Evolutionary conservation across 2,113 vertebrate species (phyloP).

Genomic region (human): DNA sequence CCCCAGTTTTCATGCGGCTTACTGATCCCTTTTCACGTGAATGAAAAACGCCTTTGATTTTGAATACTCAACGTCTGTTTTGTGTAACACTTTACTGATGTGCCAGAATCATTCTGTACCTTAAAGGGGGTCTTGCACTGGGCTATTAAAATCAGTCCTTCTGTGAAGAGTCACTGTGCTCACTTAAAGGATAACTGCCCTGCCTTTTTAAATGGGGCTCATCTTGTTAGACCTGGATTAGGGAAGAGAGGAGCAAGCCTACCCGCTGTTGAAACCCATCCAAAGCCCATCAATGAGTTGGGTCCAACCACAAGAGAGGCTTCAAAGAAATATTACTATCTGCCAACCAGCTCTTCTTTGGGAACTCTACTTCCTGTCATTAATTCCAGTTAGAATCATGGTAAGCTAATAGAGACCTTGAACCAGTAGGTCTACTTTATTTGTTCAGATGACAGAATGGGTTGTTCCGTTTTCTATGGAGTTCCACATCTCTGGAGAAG

Average conservation of each 20-base stretch:
- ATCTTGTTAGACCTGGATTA: slow-evolving; percentile 61
- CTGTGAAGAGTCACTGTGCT: slow-evolving; percentile 70
- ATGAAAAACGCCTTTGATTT: slow-evolving; percentile 76
- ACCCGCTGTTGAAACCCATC: background rate
- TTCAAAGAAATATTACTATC: slow-evolving; percentile 4
- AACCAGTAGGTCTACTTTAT: background rate
- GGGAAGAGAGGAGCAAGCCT: slow-evolving; percentile 2
- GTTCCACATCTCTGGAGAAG: background rate
- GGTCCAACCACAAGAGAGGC: background rate
- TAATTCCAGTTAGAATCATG: background rate
- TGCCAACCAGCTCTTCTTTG: background rate
- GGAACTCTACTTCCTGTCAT: background rate
- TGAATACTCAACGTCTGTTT: slow-evolving; percentile 73
- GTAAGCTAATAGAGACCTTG: background rate
- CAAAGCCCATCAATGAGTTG: background rate
- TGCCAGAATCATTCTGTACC: slow-evolving; percentile 73
- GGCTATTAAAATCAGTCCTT: slow-evolving; percentile 73
- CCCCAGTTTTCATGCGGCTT: slow-evolving; percentile 60
- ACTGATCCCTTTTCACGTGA: slow-evolving; percentile 72
- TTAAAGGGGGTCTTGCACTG: slow-evolving; percentile 57
- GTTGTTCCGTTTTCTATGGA: background rate
- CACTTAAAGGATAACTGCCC: slow-evolving; percentile 60
- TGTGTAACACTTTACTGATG: slow-evolving; percentile 72
- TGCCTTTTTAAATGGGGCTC: slow-evolving; percentile 56
- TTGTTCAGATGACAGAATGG: background rate